Percentiles rank a stretch among this genome's conserved stretches.
Evolutionary conservation across 2,888 invertebrate species (phyloP).

Genomic region (Andricus quercusramuli): DNA sequence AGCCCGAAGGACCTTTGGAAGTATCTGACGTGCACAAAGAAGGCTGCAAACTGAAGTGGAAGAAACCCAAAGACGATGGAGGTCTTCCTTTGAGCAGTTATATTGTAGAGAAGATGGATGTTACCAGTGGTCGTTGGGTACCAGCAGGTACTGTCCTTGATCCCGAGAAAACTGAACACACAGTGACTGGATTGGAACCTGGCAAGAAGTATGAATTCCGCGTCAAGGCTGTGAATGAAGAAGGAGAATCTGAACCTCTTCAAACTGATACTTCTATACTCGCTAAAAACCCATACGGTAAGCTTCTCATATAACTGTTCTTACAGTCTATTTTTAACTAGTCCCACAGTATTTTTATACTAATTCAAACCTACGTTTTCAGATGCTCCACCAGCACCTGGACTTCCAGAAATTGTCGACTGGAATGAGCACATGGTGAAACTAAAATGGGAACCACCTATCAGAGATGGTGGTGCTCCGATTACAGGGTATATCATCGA

Average conservation of each 20-base stretch:
- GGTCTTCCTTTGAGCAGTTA: constrained; percentile 95
- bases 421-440: constrained; percentile 95
- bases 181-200: constrained; percentile 93
- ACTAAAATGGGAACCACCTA: constrained; percentile 94
- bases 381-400: constrained; percentile 91
- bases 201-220: constrained; percentile 98
- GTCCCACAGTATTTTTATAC: background rate
- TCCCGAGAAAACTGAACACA: constrained; percentile 89
- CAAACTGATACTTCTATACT: constrained; percentile 92
- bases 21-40: constrained; percentile 95
- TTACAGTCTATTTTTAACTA: background rate
- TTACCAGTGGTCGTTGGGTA: constrained; percentile 91
- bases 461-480: constrained; percentile 94
- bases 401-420: constrained; percentile 93
- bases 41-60: constrained; percentile 96
- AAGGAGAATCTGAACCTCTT: constrained; percentile 97
- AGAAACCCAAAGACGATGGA: constrained; percentile 97
- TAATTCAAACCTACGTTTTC: constrained; percentile 35
- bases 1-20: constrained; percentile 95
- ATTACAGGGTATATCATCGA: constrained; percentile 96
- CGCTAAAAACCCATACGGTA: constrained; percentile 98
- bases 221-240: constrained; percentile 97
- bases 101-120: constrained; percentile 96
- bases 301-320: constrained; percentile 1
- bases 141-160: constrained; percentile 89